Evolutionary conservation across 1,140 invertebrate genomes (phyloP), one percentile per base, ranked within the genome.

Genomic region (Diorhabda carinulata): DNA sequence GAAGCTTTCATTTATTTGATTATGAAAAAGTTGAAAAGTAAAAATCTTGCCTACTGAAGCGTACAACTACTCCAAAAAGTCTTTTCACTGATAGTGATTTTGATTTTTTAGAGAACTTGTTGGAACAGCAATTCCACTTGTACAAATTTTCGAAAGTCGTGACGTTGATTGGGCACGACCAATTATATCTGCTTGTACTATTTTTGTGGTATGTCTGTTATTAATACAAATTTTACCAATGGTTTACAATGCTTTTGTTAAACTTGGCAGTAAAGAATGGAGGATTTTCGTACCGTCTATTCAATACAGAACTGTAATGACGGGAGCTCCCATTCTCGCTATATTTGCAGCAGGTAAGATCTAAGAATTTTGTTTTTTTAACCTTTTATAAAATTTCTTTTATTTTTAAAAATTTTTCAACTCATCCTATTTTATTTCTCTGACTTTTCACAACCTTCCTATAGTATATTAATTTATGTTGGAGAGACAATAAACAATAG

Each of bases 251-350:
- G 79, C 87, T 42, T 83, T 89, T 43, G 86, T 88, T 43, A 78
- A 81, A 0, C 77, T 89, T 69, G 87, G 87, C 2, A 87, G 85
- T 10, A 85, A 87, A 2, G 87, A 89, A 73, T 89, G 87, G 87
- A 84, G 85, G 69, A 84, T 89, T 3, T 78, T 90, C 40, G 85
- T 87, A 6, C 83, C 86, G 60, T 86, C 87, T 44, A 84, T 90
- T 74, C 85, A 86, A 25, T 89, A 88, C 73, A 86, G 88, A 74
- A 89, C 86, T 73, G 79, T 83, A 0, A 84, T 86, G 10, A 89
- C 87, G 68, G 88, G 88, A 8, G 89, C 87, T 76, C 88, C 88
- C 2, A 86, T 89, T 1, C 76, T 89, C 64, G 88, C 88, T 9
- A 87, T 89, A 7, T 89, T 89, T 74, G 87, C 87, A 62, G 87